Base-by-base conservation (phyloP, 1,140 invertebrate genomes). In the Drosophila pruinosa region DNA sequence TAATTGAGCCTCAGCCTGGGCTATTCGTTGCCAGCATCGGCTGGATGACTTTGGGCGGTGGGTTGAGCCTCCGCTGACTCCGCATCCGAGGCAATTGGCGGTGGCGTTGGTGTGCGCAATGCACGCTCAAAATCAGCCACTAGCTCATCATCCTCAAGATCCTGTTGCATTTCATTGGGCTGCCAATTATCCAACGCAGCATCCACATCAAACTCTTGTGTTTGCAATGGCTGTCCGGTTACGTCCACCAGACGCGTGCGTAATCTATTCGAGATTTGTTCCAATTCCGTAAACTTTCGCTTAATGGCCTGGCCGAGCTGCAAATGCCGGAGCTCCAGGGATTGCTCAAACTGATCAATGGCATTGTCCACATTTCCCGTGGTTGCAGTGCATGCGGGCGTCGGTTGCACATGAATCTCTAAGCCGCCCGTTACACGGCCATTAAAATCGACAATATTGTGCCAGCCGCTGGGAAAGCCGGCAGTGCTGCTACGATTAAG, bases 381-480 rank as follows among this genome's bases (percentile, higher is more conserved):
- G 0, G 57, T 2, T 12, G 12, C 1, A 5, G 8, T 10, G 26
- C 14, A 4, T n/a, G 10, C 3, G 2, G 73, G 21, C 36, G 75
- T 14, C 3, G 80, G 69, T 24, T 71, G 56, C 19, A 74, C 81
- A 70, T 76, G 78, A 76, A 94, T 92, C 79, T 94, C 93, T 38
- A 94, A 92, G 76, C 94, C 93, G 8, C 94, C 94, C 19, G 93
- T 94, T 39, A 93, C 93, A 67, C 93, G 93, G 12, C 93, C 93
- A 65, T 92, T 92, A 61, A 94, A 94, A 70, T 94, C 93, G 2
- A 94, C 92, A 43, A 94, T 93, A 78, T 94, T 93, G 78, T 94
- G 94, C 93, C 93, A 94, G 8, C 94, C 94, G 47, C 92, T 93
- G 38, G 94, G 88, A 47, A 90, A 93, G 91, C 72, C 93, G 10